These are phyloP conservation scores for Pelodiscus sinensis DNA, from an alignment of 2,113 vertebrate species.

Conservation along the genomic window DNA sequence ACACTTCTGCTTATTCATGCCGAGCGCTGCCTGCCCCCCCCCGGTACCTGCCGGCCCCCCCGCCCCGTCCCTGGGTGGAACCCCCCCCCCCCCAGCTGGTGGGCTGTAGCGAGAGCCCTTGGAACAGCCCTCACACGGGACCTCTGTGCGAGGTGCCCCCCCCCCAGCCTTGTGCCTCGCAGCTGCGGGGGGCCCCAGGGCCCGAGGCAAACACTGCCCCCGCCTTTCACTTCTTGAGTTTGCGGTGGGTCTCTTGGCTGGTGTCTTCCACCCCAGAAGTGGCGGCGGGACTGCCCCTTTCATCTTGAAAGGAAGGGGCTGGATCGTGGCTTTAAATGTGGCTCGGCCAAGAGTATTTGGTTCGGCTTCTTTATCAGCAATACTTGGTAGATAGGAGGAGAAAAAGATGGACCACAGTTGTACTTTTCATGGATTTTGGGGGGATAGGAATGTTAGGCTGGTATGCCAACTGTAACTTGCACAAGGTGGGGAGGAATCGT, in stretches of 20 bases:
- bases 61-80: too few relatives aligned
- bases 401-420: background rate
- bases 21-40: fast-evolving
- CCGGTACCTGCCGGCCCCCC: too few relatives aligned
- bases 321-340: background rate
- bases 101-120: background rate
- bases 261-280: background rate
- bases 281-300: background rate
- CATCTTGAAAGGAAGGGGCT: background rate
- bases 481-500: background rate
- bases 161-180: fast-evolving
- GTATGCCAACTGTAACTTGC: background rate
- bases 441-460: background rate
- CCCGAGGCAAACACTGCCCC: fast-evolving
- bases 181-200: background rate
- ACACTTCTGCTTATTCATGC: background rate
- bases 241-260: background rate
- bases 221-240: background rate
- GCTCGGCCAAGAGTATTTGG: background rate
- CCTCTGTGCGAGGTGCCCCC: background rate
- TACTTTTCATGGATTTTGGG: too few relatives aligned
- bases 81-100: background rate
- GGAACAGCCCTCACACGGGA: too few relatives aligned
- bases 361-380: background rate
- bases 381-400: background rate